Evolutionary conservation across 2,113 vertebrate species (phyloP), one percentile per base, ranked within the genome.

Genomic region (Tympanuchus pallidicinctus): DNA sequence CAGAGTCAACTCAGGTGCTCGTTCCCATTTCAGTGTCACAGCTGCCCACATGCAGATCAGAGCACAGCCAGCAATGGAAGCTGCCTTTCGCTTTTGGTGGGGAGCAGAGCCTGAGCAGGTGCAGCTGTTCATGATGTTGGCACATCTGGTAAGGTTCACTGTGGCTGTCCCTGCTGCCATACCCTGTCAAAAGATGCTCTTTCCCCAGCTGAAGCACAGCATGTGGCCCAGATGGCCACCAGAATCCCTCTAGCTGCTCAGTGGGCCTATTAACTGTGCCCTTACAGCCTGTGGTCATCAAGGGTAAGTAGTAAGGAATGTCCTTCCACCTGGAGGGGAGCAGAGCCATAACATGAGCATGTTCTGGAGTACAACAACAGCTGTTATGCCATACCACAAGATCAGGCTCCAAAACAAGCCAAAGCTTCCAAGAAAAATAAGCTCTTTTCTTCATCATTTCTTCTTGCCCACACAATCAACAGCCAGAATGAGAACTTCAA

Each of bases 311-410:
- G 32, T 25, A 34, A 6, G 30, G 34, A 4, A 18, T 4, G 34
- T 12, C 34, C 48, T 1, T 3, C 30, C 11, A 13, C 7, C 4
- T 0, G 15, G 25, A 20, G 16, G 28, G 36, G 32, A 38, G 56
- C 74, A 18, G 40, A 28, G 1, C 50, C 36, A 0, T 7, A n/a
- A 6, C 21, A 4, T 6, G 42, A 81, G 38, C 71, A 34, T 43
- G 1, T 47, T 28, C 38, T 54, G 61, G 8, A 54, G 45, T 1
- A 0, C 1, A 22, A 47, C 13, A 28, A 52, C 11, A 4, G 19
- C 75, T 47, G 25, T 50, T 15, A 42, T 76, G 60, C 56, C 57
- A 15, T 1, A 28, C 50, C 76, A 59, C 21, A 5, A 27, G 11
- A 67, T 6, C 34, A 3, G 12, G 8, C 27, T 57, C 61, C 52